Conservation (phyloP, 2,888 invertebrate species). For the Chrysolina americana region DNA sequence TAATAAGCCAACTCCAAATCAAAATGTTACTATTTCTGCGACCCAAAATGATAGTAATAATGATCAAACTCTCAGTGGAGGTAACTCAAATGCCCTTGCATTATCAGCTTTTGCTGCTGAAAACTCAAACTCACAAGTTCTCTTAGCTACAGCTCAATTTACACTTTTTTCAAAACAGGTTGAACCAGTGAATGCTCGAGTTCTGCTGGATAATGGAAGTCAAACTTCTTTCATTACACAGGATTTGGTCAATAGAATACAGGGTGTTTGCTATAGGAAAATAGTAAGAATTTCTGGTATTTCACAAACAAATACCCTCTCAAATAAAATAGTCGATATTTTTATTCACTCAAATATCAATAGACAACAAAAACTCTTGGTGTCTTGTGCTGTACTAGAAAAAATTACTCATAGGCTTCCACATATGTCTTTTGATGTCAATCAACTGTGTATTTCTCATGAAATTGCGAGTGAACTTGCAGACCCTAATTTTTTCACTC, state of each 20-base stretch:
- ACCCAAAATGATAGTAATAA: too few relatives aligned
- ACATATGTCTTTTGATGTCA: too few relatives aligned
- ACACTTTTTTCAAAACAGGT: too few relatives aligned
- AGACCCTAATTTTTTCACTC: conserved; percentile 16
- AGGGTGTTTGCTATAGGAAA: conserved; percentile 21
- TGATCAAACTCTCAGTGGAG: too few relatives aligned
- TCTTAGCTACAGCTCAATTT: too few relatives aligned
- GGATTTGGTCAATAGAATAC: conserved; percentile 26
- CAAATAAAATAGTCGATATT: conserved; percentile 32
- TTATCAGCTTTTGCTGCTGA: too few relatives aligned
- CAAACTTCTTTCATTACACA: conserved; percentile 37
- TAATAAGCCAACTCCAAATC: too few relatives aligned
- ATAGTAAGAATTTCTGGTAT: conserved; percentile 14
- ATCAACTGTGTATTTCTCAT: neutral
- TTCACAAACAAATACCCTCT: conserved; percentile 16
- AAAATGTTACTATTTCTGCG: too few relatives aligned
- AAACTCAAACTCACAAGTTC: too few relatives aligned
- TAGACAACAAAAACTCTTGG: conserved; percentile 15
- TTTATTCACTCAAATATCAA: conserved; percentile 26
- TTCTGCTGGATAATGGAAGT: conserved; percentile 39
- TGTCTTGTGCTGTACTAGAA: conserved; percentile 27
- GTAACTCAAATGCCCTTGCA: too few relatives aligned
- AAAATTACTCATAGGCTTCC: conserved; percentile 28
- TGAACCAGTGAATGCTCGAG: conserved; percentile 28
- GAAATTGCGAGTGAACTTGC: conserved; percentile 1